Evolutionary conservation across 2,797 vertebrate genomes (phyloP).

Genomic region (Spheniscus humboldti): DNA sequence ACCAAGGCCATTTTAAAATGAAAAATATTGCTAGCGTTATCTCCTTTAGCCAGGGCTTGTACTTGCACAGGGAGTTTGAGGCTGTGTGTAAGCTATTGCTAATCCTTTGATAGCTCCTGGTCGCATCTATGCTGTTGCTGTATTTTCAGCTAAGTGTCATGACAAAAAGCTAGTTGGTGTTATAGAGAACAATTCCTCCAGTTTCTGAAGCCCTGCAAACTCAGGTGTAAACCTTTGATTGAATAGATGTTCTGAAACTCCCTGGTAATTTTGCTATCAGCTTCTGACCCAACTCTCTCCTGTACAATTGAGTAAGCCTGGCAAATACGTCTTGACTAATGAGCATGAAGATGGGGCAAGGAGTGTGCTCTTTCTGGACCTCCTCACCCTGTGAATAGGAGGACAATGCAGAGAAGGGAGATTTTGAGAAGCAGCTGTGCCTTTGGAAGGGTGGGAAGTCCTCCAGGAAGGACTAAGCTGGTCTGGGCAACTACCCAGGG

Average conservation of each 20-base stretch:
- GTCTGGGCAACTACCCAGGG: neutral
- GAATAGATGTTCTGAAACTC: neutral
- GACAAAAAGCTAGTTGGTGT: neutral
- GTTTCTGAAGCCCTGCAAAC: neutral
- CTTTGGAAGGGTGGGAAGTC: neutral
- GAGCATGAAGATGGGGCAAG: neutral
- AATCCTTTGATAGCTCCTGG: neutral
- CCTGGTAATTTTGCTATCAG: neutral
- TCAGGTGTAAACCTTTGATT: neutral
- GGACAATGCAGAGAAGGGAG: neutral
- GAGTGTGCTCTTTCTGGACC: neutral
- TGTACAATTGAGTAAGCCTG: neutral
- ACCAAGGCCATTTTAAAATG: neutral
- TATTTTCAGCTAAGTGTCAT: neutral
- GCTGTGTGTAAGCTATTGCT: neutral
- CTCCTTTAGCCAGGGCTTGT: neutral
- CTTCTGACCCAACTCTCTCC: neutral
- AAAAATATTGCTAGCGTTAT: neutral
- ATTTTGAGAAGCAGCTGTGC: neutral
- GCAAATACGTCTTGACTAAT: neutral
- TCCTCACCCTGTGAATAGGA: neutral
- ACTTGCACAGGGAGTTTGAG: neutral
- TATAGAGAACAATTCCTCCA: neutral
- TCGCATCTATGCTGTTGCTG: neutral
- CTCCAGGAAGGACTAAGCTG: neutral